Evolutionary conservation across 1,140 invertebrate genomes (phyloP).

Genomic region (Elysia chlorotica): DNA sequence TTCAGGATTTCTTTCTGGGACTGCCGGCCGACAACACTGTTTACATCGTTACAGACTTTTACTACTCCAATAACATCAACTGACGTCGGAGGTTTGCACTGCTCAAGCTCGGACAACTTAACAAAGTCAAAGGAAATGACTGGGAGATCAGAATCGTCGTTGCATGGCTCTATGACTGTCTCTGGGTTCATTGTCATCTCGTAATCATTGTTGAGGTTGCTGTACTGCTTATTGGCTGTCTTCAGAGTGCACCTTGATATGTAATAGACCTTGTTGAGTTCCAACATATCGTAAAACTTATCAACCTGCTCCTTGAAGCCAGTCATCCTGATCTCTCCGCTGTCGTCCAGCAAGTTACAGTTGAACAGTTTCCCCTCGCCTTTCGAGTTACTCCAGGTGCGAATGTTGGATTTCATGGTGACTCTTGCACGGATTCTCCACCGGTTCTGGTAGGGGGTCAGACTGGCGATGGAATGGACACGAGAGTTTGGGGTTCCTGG

Average conservation of each 20-base stretch:
- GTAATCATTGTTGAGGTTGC: conserved; percentile 88
- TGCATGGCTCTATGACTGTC: conserved; percentile 64
- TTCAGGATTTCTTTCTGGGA: conserved; percentile 87
- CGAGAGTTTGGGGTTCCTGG: conserved; percentile 44
- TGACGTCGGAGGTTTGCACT: conserved; percentile 70
- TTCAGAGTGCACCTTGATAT: conserved; percentile 83
- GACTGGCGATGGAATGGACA: conserved; percentile 73
- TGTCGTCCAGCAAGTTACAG: conserved; percentile 90
- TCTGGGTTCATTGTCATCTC: conserved; percentile 91
- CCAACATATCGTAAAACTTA: conserved; percentile 87
- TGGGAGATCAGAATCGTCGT: conserved; percentile 74
- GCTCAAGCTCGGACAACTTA: conserved; percentile 76
- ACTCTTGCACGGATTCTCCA: conserved; percentile 94
- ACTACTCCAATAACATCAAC: conserved; percentile 91
- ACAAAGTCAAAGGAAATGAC: conserved; percentile 83
- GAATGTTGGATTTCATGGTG: conserved; percentile 79
- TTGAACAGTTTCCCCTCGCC: conserved; percentile 94
- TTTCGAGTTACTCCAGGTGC: conserved; percentile 87
- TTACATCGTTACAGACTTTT: conserved; percentile 75
- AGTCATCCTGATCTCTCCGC: conserved; percentile 92
- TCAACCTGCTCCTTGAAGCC: conserved; percentile 90
- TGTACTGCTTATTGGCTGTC: conserved; percentile 89
- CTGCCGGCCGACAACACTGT: conserved; percentile 73
- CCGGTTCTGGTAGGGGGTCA: conserved; percentile 91
- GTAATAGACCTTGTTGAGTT: conserved; percentile 83